Percentiles rank a stretch among this genome's conserved stretches.
Conservation (phyloP, 1,140 invertebrate genomes). For the Alviniconcha marisindica region DNA sequence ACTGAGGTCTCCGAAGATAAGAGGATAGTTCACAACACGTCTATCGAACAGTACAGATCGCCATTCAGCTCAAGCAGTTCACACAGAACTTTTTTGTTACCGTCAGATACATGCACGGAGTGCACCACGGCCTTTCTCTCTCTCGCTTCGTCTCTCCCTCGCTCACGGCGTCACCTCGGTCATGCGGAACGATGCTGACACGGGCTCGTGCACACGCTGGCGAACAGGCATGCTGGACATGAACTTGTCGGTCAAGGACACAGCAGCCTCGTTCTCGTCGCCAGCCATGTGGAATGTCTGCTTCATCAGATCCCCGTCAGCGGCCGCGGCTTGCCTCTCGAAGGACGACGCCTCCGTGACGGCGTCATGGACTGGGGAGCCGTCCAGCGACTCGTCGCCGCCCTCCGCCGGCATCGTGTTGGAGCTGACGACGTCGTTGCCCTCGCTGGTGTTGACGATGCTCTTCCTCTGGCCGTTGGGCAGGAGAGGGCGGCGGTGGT, state of each 20-base stretch:
- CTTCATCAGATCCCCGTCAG: conserved; percentile 43
- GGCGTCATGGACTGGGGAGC: neutral
- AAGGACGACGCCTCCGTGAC: neutral
- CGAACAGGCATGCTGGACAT: conserved; percentile 94
- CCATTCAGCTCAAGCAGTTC: too few species aligned
- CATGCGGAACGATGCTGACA: conserved; percentile 93
- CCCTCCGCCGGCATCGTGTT: too few species aligned
- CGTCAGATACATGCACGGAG: neutral
- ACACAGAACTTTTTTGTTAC: too few species aligned
- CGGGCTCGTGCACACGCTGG: conserved; percentile 85
- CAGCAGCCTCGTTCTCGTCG: conserved; percentile 47
- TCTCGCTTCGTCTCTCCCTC: neutral
- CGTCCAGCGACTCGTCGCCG: neutral
- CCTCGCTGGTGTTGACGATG: neutral
- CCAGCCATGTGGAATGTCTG: conserved; percentile 47
- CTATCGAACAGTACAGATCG: too few species aligned
- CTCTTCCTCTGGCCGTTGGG: conserved; percentile 33
- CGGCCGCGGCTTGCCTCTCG: neutral
- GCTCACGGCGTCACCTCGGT: conserved; percentile 82
- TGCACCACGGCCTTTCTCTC: neutral
- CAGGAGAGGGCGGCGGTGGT: conserved; percentile 41
- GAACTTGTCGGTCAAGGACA: conserved; percentile 78
- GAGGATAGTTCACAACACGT: too few species aligned
- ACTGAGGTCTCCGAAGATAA: too few species aligned
- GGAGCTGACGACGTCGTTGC: neutral